These are phyloP conservation scores for Eupithecia subumbrata DNA, from an alignment of 2,888 invertebrate genomes.

Conservation along the genomic window DNA sequence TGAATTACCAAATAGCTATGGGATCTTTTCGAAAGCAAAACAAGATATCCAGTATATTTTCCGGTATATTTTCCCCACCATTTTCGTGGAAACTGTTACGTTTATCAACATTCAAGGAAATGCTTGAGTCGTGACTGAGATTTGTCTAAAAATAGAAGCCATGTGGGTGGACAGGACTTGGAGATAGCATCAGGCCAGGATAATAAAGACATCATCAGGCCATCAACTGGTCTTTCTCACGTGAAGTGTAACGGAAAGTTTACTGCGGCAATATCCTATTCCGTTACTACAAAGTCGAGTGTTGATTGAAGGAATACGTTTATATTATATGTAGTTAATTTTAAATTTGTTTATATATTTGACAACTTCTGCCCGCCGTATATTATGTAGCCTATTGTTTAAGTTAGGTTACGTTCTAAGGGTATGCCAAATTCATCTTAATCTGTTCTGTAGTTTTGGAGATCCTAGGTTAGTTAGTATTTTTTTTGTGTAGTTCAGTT, in stretches of 20 bases:
- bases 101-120: constrained; percentile 11
- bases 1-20: not conserved
- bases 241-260: not conserved
- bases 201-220: not conserved
- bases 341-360: too few relatives aligned
- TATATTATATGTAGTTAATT: too few relatives aligned
- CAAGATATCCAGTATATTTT: not conserved
- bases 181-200: constrained; percentile 4
- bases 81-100: constrained; percentile 10
- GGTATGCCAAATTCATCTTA: too few relatives aligned
- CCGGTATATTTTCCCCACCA: not conserved
- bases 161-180: constrained; percentile 8
- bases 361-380: too few relatives aligned
- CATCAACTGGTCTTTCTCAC: not conserved
- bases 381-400: too few relatives aligned
- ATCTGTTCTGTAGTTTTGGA: too few relatives aligned
- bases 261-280: not conserved
- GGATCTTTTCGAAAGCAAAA: not conserved
- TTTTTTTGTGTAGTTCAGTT: too few relatives aligned
- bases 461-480: too few relatives aligned
- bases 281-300: not conserved
- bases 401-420: too few relatives aligned
- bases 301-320: not conserved
- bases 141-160: not conserved
- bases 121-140: constrained; percentile 1